A percentile compares a stretch with the other conserved stretches of the same genome.
phyloP scores from a whole-genome alignment of 2,113 vertebrate species.

The Pomatostomus ruficeps region DNA sequence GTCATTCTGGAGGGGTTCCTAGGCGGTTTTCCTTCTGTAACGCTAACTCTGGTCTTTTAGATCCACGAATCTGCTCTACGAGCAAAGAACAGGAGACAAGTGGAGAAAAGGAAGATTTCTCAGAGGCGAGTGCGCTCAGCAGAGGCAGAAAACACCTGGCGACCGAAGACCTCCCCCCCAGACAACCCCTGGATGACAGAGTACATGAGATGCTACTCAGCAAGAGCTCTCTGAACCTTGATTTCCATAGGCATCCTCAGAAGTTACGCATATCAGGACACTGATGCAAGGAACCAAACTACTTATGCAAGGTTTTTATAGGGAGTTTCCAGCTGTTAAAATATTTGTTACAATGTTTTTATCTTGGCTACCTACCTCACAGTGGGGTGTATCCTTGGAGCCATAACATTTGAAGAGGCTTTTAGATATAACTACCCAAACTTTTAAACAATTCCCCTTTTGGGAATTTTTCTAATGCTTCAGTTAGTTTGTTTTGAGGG shows the following conservation, averaged over 20 bases:
- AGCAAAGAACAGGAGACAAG: conserved; percentile 86
- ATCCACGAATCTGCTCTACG: conserved; percentile 90
- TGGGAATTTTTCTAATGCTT: conserved; percentile 40
- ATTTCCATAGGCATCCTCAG: neutral
- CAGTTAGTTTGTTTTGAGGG: neutral
- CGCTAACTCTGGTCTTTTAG: conserved; percentile 60
- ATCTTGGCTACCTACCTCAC: conserved; percentile 59
- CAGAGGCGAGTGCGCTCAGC: conserved; percentile 78
- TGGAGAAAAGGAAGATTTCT: conserved; percentile 80
- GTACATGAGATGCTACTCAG: conserved; percentile 94
- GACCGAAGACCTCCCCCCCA: conserved; percentile 60
- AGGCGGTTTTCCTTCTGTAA: neutral
- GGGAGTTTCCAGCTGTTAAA: conserved; percentile 49
- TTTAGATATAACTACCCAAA: conserved; percentile 31
- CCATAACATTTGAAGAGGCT: conserved; percentile 47
- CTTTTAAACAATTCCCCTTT: conserved; percentile 39
- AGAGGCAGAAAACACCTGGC: conserved; percentile 67
- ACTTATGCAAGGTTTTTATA: conserved; percentile 56
- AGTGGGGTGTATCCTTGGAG: conserved; percentile 38
- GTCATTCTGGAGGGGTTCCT: neutral
- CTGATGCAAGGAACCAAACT: conserved; percentile 49
- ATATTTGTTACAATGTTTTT: conserved; percentile 43
- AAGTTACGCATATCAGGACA: conserved; percentile 10
- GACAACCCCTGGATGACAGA: conserved; percentile 94
- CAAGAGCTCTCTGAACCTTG: conserved; percentile 73